Conservation (phyloP, 2,888 invertebrate species). For the Epistrophe grossulariae region DNA sequence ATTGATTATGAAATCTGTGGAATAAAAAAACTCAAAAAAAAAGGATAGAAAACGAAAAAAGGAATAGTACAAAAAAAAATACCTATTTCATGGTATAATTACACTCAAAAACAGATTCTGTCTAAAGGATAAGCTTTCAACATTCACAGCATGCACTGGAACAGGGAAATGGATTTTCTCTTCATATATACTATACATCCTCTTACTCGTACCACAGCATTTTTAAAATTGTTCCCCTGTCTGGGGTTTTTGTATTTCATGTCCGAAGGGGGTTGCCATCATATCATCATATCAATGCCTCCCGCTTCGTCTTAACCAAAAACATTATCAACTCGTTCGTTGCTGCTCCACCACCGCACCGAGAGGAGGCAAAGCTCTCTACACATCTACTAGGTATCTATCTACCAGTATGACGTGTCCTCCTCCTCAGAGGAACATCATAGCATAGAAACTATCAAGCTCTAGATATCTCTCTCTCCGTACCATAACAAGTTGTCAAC, state of each 20-base stretch:
- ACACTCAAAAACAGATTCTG: conserved; percentile 46
- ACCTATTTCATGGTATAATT: conserved; percentile 40
- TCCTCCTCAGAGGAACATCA: conserved; percentile 26
- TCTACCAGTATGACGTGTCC: background rate
- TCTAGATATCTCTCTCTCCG: background rate
- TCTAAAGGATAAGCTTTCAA: conserved; percentile 41
- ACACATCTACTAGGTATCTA: no score
- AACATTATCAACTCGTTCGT: conserved; percentile 58
- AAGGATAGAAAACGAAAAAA: background rate
- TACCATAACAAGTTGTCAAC: conserved; percentile 67
- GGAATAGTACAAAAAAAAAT: background rate
- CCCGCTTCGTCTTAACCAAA: conserved; percentile 25
- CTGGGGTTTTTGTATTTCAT: conserved; percentile 41
- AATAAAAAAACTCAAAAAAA: background rate
- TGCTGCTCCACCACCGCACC: conserved; percentile 47
- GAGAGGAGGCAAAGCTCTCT: background rate
- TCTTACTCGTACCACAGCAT: conserved; percentile 15
- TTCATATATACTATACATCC: background rate
- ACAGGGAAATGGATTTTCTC: conserved; percentile 50
- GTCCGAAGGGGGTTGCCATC: conserved; percentile 46
- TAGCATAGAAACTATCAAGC: conserved; percentile 42
- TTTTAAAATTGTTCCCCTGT: conserved; percentile 20
- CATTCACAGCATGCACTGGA: conserved; percentile 58
- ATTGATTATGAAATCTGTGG: conserved; percentile 42
- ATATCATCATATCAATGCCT: background rate